A percentile compares a stretch with the other conserved stretches of the same genome.
phyloP scores from a whole-genome alignment of 1,140 invertebrate genomes.

The Drosophila watanabei region DNA sequence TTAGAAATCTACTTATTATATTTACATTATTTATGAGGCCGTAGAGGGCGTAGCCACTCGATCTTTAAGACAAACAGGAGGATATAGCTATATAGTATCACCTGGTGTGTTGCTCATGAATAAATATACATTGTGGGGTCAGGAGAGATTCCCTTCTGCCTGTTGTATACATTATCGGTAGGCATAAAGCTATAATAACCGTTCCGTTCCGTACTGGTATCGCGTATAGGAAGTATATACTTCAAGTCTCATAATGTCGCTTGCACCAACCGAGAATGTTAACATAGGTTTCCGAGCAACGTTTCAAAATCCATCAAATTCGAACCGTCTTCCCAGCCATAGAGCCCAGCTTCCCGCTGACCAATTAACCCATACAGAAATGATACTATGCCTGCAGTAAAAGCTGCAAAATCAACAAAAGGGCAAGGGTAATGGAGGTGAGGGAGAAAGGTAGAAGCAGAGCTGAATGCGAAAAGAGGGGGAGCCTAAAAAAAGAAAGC shows the following conservation, averaged over 20 bases:
- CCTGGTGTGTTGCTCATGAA: neutral
- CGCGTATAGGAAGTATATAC: neutral
- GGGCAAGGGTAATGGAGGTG: conserved; percentile 25
- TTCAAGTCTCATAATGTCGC: neutral
- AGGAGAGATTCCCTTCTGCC: neutral
- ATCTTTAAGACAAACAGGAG: too few relatives aligned
- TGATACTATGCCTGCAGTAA: conserved; percentile 28
- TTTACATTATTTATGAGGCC: too few relatives aligned
- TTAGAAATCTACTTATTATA: too few relatives aligned
- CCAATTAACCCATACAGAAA: conserved; percentile 31
- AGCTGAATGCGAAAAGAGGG: conserved; percentile 26
- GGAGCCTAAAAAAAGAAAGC: conserved; percentile 58
- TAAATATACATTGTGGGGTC: too few relatives aligned
- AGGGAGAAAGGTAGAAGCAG: conserved; percentile 24
- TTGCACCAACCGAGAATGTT: neutral
- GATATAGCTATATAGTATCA: too few relatives aligned
- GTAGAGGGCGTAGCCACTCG: too few relatives aligned
- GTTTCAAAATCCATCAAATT: neutral
- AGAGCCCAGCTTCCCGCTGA: neutral
- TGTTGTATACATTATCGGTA: neutral
- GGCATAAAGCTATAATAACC: neutral
- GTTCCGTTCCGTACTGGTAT: neutral
- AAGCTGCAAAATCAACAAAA: conserved; percentile 17
- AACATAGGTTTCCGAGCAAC: neutral
- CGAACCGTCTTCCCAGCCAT: neutral